These are phyloP conservation scores for Limanda limanda DNA, from an alignment of 2,113 vertebrate species.

Conservation along the genomic window DNA sequence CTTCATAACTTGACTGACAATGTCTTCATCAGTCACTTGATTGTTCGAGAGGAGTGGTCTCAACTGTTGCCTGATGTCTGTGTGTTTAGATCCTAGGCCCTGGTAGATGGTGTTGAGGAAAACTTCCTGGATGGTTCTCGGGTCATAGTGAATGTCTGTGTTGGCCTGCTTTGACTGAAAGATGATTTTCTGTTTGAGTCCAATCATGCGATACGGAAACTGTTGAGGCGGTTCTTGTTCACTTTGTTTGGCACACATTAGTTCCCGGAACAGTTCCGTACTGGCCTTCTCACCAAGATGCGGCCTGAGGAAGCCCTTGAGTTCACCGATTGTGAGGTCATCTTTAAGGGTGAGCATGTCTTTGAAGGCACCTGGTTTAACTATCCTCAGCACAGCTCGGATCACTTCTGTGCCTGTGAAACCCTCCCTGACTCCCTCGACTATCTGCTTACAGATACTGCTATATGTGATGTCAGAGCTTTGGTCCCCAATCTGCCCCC, in stretches of 20 bases:
- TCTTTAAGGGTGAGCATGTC: conserved; percentile 42
- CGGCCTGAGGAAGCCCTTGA: conserved; percentile 49
- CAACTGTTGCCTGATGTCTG: conserved; percentile 16
- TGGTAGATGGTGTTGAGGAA: conserved; percentile 32
- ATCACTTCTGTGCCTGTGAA: conserved; percentile 23
- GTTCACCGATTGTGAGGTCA: conserved; percentile 37
- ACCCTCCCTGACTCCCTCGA: conserved; percentile 22
- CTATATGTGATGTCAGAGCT: conserved; percentile 35
- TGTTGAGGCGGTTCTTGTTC: conserved; percentile 38
- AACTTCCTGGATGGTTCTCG: conserved; percentile 26
- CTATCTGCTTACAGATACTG: conserved; percentile 35
- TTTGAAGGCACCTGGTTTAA: conserved; percentile 35
- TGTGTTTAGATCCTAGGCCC: conserved; percentile 5
- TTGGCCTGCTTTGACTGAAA: conserved; percentile 28
- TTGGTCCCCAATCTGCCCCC: conserved; percentile 10
- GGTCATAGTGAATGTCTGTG: conserved; percentile 16
- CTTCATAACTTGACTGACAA: not conserved
- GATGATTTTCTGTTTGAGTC: conserved; percentile 22
- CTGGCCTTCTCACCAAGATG: conserved; percentile 36
- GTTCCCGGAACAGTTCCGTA: conserved; percentile 24
- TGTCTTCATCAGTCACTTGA: conserved; percentile 6
- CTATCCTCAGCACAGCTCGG: conserved; percentile 15
- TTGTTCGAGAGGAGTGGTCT: not conserved
- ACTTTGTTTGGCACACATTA: conserved; percentile 1
- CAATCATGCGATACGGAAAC: conserved; percentile 35